phyloP scores from a whole-genome alignment of 64 coral and sea anemone species.

The Hydrozoanthus tunicans region DNA sequence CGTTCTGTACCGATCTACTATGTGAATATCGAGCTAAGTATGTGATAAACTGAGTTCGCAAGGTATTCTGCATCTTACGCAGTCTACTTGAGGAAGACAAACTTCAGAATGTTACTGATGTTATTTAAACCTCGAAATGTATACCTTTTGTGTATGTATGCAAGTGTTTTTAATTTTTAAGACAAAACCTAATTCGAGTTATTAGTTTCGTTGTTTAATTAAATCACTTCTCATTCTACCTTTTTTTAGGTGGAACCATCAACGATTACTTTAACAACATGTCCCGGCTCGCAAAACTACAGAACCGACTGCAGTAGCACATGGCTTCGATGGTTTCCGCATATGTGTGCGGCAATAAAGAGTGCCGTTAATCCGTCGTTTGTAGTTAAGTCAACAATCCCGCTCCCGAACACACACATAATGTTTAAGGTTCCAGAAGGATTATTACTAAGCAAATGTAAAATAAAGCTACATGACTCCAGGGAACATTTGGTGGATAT shows the following conservation, averaged over 20 bases:
- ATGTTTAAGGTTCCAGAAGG: not conserved
- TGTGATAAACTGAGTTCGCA: no score
- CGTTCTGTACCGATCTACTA: no score
- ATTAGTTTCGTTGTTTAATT: not conserved
- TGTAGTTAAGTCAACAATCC: not conserved
- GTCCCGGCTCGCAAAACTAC: not conserved
- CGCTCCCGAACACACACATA: not conserved
- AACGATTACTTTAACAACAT: not conserved
- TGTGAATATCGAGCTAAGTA: no score
- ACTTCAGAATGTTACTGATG: no score
- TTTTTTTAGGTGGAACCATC: conserved; percentile 6
- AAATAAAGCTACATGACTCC: not conserved
- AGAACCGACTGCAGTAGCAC: not conserved
- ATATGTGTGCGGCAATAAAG: not conserved
- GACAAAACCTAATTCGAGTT: no score
- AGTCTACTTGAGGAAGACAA: no score
- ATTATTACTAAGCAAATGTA: not conserved
- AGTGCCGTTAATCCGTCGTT: not conserved
- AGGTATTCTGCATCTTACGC: no score
- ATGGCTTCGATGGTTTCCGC: not conserved
- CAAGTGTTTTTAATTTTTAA: no score
- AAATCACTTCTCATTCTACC: not conserved
- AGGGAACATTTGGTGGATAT: not conserved
- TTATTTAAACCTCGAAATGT: no score
- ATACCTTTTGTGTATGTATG: not conserved